Conservation (phyloP, 2,797 vertebrate species). For the Parauchenoglanis punctatus region DNA sequence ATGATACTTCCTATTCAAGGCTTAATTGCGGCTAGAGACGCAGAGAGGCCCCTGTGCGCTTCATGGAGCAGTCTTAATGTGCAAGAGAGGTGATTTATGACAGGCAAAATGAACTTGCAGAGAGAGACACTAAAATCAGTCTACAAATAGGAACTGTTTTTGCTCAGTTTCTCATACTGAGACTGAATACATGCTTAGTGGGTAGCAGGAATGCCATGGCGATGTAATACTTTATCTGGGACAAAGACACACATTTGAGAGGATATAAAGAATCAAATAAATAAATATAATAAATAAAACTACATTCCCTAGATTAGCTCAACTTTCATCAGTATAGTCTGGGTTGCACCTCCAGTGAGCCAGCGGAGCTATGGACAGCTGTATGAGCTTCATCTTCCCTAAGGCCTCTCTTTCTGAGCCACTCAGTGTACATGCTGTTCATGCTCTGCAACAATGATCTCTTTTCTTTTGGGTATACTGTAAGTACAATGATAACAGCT, state of each 20-base stretch:
- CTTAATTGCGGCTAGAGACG: slow-evolving; percentile 77
- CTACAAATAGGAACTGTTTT: slow-evolving; percentile 64
- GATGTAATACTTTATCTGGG: slow-evolving; percentile 63
- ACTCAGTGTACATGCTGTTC: slow-evolving; percentile 3
- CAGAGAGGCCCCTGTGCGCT: slow-evolving; percentile 72
- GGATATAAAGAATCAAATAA: not conserved
- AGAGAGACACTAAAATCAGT: slow-evolving; percentile 65
- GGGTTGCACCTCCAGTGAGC: slow-evolving; percentile 69
- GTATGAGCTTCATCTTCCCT: slow-evolving; percentile 11
- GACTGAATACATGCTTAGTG: slow-evolving; percentile 49
- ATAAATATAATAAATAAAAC: slow-evolving; percentile 69
- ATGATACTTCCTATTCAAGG: slow-evolving; percentile 76
- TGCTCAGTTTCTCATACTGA: slow-evolving; percentile 68
- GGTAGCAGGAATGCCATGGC: slow-evolving; percentile 45
- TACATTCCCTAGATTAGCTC: slow-evolving; percentile 67
- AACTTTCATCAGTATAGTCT: slow-evolving; percentile 71
- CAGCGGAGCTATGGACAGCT: slow-evolving; percentile 61
- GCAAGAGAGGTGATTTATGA: slow-evolving; percentile 75
- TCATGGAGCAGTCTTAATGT: slow-evolving; percentile 52
- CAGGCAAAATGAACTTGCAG: slow-evolving; percentile 71
- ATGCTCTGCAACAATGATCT: slow-evolving; percentile 14
- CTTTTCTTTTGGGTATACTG: slow-evolving; percentile 1
- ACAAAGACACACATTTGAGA: slow-evolving; percentile 61
- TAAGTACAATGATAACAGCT: slow-evolving; percentile 13
- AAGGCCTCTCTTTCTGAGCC: not conserved